A percentile compares a stretch with the other conserved stretches of the same genome.
Evolutionary conservation across 2,797 vertebrate species (phyloP).

Genomic region (Thripadectes ignobilis): DNA sequence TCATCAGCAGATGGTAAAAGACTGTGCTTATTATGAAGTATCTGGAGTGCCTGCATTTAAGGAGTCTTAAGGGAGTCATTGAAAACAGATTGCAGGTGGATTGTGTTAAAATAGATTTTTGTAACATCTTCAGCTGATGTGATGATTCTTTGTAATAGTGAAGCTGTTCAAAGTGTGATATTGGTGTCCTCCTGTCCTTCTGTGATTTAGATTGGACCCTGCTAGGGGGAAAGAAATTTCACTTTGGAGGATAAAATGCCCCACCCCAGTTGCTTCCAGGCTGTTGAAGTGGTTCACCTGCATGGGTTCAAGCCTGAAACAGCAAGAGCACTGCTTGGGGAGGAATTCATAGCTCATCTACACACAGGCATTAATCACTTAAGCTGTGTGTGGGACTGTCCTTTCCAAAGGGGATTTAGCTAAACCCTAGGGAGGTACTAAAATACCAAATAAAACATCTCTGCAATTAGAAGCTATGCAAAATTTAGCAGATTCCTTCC

Average conservation of each 20-base stretch:
- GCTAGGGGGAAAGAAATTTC: background rate
- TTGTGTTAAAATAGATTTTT: conserved; percentile 41
- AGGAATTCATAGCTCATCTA: background rate
- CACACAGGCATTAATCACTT: background rate
- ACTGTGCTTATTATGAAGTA: background rate
- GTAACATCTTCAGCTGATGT: background rate
- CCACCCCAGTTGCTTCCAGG: background rate
- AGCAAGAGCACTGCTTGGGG: background rate
- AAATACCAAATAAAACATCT: background rate
- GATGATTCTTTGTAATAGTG: background rate
- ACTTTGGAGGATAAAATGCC: background rate
- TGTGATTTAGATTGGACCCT: background rate
- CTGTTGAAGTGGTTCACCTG: background rate
- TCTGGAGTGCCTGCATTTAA: background rate
- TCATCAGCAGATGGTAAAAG: conserved; percentile 7
- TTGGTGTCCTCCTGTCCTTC: background rate
- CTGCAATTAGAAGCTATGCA: background rate
- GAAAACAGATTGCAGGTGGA: conserved; percentile 12
- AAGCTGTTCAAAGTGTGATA: background rate
- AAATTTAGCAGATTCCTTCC: background rate
- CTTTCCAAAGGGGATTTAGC: background rate
- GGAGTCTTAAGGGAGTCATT: conserved; percentile 19
- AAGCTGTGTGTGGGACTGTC: background rate
- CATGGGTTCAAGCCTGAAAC: background rate
- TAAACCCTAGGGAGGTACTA: background rate